Conservation (phyloP, 2,113 vertebrate genomes). For the Rhinoderma darwinii region DNA sequence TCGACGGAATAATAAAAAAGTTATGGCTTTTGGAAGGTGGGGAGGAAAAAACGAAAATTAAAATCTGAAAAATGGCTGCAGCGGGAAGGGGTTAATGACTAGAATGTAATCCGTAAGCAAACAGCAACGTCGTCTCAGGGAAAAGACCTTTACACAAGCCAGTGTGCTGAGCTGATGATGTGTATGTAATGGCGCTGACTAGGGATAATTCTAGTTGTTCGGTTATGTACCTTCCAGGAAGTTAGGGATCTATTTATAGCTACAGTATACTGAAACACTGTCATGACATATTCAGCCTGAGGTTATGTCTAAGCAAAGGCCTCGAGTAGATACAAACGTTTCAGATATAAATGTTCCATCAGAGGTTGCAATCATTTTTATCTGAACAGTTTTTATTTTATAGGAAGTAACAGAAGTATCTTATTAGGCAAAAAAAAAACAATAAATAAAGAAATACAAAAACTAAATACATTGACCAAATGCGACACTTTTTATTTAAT, state of each 20-base stretch:
- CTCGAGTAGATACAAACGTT: not conserved
- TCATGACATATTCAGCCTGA: constrained; percentile 21
- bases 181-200: constrained; percentile 34
- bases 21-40: no score
- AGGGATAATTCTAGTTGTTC: constrained; percentile 27
- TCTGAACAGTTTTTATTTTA: not conserved
- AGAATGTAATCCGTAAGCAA: constrained; percentile 18
- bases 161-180: not conserved
- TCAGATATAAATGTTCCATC: not conserved
- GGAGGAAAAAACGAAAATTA: no score
- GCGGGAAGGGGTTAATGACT: no score
- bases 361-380: constrained; percentile 6
- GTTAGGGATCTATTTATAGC: constrained; percentile 30
- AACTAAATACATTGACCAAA: not conserved
- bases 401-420: not conserved
- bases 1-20: no score
- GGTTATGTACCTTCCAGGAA: constrained; percentile 32
- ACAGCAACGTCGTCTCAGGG: constrained; percentile 4
- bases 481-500: not conserved
- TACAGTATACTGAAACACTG: not conserved
- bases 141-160: constrained; percentile 14
- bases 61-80: no score
- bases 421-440: not conserved
- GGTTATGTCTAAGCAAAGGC: constrained; percentile 27
- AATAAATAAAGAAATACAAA: not conserved